A percentile compares a stretch with the other conserved stretches of the same genome.
These are phyloP conservation scores for Megathymus violae DNA, from an alignment of 1,140 invertebrate genomes.

Conservation along the genomic window DNA sequence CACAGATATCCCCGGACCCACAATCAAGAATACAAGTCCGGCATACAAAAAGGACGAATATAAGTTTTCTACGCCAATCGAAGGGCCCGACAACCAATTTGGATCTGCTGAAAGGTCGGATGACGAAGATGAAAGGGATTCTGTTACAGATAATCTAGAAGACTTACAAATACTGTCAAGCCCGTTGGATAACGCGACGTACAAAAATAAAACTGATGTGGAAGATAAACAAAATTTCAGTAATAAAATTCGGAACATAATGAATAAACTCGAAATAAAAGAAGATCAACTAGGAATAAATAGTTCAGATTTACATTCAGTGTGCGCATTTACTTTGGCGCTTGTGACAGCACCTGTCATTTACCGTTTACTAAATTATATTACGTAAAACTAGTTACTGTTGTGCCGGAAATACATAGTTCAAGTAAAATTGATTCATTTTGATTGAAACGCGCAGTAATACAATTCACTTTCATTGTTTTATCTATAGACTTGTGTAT, in stretches of 20 bases:
- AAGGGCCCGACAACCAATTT: conserved; percentile 73
- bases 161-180: conserved; percentile 37
- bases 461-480: not conserved
- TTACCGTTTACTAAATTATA: conserved; percentile 19
- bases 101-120: conserved; percentile 73
- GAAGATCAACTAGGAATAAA: conserved; percentile 45
- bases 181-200: conserved; percentile 50
- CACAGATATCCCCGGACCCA: conserved; percentile 67
- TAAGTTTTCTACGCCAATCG: conserved; percentile 68
- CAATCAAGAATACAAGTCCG: conserved; percentile 55
- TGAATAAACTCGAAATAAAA: conserved; percentile 63
- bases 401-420: no score
- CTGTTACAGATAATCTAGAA: conserved; percentile 43
- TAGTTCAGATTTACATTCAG: conserved; percentile 37
- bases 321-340: conserved; percentile 9
- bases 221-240: conserved; percentile 63
- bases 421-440: not conserved
- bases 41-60: conserved; percentile 61
- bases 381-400: conserved; percentile 26
- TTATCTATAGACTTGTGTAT: no score
- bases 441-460: not conserved
- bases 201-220: conserved; percentile 53
- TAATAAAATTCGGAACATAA: conserved; percentile 74
- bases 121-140: conserved; percentile 71
- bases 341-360: conserved; percentile 25